Evolutionary conservation across 2,888 invertebrate genomes (phyloP), one percentile per base, ranked within the genome.

Genomic region (Empis livida): DNA sequence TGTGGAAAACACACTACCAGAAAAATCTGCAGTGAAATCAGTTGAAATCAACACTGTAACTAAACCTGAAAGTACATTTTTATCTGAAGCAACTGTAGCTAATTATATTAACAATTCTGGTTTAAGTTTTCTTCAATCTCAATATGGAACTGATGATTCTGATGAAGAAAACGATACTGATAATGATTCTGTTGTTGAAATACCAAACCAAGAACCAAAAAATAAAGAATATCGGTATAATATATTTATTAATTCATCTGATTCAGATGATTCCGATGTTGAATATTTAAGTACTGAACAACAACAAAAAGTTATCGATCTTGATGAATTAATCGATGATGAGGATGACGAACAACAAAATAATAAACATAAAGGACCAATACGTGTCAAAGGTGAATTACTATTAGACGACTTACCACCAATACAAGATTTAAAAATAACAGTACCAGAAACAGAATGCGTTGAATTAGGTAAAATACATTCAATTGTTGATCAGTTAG

Each of bases 341-440:
- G 61, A 61, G 10, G 63, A 55, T 1, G 57, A 58, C 5, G 61
- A 54, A 14, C 54, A 54, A 9, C 55, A 52, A 8, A 8, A 10
- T 11, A 15, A 32, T 6, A 32, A 32, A 35, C 9, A 14, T 14
- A 43, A 20, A 10, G 32, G 30, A 14, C 43, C 32, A 6, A 20
- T 32, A 2, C 35, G 43, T 11, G 67, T 62, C 0, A 63, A 64
- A 8, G 69, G 69, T 5, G 68, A 69, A 54, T 52, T 68, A 50
- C 44, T 59, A 2, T 49, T 84, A 6, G 80, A 82, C 48, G 82
- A 88, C 59, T 70, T 90, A 49, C 89, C 89, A 1, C 87, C 85
- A 0, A 84, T 91, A 48, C 80, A 89, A 63, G 84, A 89, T 59
- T 72, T 90, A 23, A 76, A 81, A 55, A 86, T 91, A 52, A 80